Percentiles rank a stretch among this genome's conserved stretches.
Evolutionary conservation across 1,140 invertebrate species (phyloP).

Genomic region (Lamellibrachia luymesi): DNA sequence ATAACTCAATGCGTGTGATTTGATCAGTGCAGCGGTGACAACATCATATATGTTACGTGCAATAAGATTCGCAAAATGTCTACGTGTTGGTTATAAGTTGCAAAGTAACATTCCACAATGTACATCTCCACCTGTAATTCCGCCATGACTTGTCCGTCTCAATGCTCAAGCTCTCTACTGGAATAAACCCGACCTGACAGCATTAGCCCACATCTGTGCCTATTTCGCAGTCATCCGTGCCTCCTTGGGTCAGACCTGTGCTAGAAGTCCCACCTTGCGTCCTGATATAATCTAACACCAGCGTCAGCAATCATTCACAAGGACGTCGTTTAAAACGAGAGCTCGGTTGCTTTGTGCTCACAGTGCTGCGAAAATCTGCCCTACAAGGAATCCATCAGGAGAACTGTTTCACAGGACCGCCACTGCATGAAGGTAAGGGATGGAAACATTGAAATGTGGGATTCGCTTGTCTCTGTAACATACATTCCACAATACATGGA

Average conservation of each 20-base stretch:
- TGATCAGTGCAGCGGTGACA: too few species aligned
- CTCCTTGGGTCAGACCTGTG: neutral
- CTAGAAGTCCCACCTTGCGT: neutral
- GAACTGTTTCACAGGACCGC: neutral
- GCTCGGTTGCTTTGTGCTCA: neutral
- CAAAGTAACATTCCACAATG: neutral
- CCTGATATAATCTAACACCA: neutral
- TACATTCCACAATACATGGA: neutral
- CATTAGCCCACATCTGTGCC: neutral
- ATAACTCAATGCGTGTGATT: too few species aligned
- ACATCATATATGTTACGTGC: neutral
- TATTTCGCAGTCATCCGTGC: neutral
- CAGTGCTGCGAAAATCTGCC: neutral
- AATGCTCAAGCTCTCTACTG: neutral
- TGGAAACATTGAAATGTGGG: neutral
- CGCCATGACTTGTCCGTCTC: neutral
- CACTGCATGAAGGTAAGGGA: neutral
- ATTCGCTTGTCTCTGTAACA: neutral
- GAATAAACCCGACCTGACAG: neutral
- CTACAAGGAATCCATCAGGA: neutral
- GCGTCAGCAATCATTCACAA: neutral
- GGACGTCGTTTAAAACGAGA: neutral
- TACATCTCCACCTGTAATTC: neutral
- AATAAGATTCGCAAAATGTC: neutral
- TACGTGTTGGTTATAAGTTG: neutral